Evolutionary conservation across 2,797 vertebrate species (phyloP), one percentile per base, ranked within the genome.

Genomic region (Labroides dimidiatus): DNA sequence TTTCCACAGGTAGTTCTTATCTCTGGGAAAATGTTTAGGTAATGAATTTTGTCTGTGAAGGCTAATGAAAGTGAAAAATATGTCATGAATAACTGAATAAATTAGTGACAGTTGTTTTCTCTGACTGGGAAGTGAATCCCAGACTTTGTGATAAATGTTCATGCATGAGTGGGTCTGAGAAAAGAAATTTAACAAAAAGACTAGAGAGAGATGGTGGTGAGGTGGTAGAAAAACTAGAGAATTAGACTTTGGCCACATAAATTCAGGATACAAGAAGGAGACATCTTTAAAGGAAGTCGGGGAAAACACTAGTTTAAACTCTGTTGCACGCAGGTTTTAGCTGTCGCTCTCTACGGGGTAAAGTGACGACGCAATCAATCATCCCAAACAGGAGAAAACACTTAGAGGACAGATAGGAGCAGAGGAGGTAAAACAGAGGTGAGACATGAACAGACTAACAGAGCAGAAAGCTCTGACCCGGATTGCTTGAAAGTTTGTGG

Each of bases 371-470:
- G 68, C 12, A 12, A 72, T 68, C 64, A 80, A 72, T 57, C 57
- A 2, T 30, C 69, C 58, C 54, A 56, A 80, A 84, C 67, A 87
- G 51, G 62, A 83, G 58, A 84, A 86, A 85, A 75, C 83, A 82
- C 78, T 81, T 64, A 77, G 39, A 69, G 30, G 64, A 52, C 11
- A n/a, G 20, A 45, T 12, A 21, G 27, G 24, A 69, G 55, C 33
- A 24, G 50, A 54, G n/a, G 56, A 75, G 53, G 61, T 57, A 64
- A 78, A 69, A 10, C 43, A 50, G 58, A 41, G 64, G 74, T 73
- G 27, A 70, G 36, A 72, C 11, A 17, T 49, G 56, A 24, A 62
- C 2, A 52, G 27, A 66, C 44, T 4, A 45, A 45, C 48, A 4
- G 48, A 21, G 20, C 53, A 23, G 52, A 49, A 51, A 42, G 33